Base-by-base conservation (phyloP, 2,888 invertebrate genomes). In the Maniola hyperantus region DNA sequence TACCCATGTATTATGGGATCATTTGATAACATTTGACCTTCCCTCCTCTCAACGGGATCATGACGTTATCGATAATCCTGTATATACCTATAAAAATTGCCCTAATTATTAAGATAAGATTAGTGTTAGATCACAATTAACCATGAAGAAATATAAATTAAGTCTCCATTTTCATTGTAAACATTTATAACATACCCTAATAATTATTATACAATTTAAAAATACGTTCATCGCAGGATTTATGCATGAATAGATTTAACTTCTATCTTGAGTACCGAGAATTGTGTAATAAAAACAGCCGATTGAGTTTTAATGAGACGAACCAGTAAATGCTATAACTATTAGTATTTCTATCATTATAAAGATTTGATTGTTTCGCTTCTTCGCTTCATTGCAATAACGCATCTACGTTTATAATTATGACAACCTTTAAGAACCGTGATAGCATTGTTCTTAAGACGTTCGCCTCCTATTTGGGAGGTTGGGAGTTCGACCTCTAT, bases 241-340 rank as follows among this genome's bases (percentile, higher is more conserved):
- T 64, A 64, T 64, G 57, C 57, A 62, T 66, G 50, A n/a, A 36
- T 46, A 59, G 59, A 15, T 54, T 63, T 58, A 34, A 34, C 7
- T 33, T 63, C 8, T 44, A 53, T 67, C 46, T 46, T 26, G 20
- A 67, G 53, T 59, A 44, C 46, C 13, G n/a, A 58, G 64, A 63
- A 67, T 39, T 59, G 50, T 53, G 13, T 59, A 26, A 36, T 59
- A 67, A 59, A 66, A 66, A 62, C 54, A 33, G 26, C 18, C 39
- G 11, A 59, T 10, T 48, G 15, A n/a, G 15, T 59, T 34, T 46
- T 59, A 59, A 59, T 59, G 44, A 59, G 59, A 48, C 46, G 7
- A 20, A 34, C 46, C 34, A 59, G 33, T 59, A 46, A 59, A 48
- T 59, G 59, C n/a, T 26, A 13, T 18, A 36, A 10, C 18, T 34